These are phyloP conservation scores for Coenonympha glycerion DNA, from an alignment of 2,888 invertebrate species.

Conservation along the genomic window DNA sequence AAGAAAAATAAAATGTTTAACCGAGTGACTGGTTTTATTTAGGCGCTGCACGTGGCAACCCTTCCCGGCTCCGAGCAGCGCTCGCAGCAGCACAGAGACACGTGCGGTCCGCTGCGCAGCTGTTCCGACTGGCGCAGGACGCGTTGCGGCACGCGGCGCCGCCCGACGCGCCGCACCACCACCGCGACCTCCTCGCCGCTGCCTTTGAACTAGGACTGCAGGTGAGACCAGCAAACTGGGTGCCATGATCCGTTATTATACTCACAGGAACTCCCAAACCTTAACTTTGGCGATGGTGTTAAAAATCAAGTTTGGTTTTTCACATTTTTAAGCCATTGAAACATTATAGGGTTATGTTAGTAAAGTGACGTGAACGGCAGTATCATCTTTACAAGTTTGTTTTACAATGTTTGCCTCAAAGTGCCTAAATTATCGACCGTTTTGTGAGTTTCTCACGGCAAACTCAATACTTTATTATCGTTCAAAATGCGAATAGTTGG, in stretches of 20 bases:
- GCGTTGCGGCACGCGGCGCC: conserved; percentile 89
- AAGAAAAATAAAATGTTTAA: too few species aligned
- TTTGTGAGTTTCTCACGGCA: too few species aligned
- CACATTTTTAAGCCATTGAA: not conserved
- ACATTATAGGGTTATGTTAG: too few species aligned
- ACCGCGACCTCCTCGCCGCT: conserved; percentile 84
- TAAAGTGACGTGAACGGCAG: too few species aligned
- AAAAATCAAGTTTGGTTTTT: not conserved
- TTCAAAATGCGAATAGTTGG: too few species aligned
- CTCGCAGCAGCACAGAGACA: conserved; percentile 86
- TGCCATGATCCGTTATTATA: not conserved
- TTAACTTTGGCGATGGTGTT: too few species aligned
- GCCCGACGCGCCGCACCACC: conserved; percentile 82
- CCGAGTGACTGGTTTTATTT: too few species aligned
- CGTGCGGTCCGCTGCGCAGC: conserved; percentile 88
- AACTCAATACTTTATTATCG: too few species aligned
- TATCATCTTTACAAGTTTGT: too few species aligned
- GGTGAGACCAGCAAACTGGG: conserved; percentile 36
- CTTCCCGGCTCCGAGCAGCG: conserved; percentile 81
- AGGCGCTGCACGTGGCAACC: conserved; percentile 78
- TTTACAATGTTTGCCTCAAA: too few species aligned
- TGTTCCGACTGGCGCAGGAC: conserved; percentile 90
- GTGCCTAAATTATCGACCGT: too few species aligned
- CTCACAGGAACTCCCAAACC: not conserved
- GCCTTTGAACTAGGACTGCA: conserved; percentile 89